Evolutionary conservation across 1,140 invertebrate genomes (phyloP), one percentile per base, ranked within the genome.

Genomic region (Drosophila ananassae): DNA sequence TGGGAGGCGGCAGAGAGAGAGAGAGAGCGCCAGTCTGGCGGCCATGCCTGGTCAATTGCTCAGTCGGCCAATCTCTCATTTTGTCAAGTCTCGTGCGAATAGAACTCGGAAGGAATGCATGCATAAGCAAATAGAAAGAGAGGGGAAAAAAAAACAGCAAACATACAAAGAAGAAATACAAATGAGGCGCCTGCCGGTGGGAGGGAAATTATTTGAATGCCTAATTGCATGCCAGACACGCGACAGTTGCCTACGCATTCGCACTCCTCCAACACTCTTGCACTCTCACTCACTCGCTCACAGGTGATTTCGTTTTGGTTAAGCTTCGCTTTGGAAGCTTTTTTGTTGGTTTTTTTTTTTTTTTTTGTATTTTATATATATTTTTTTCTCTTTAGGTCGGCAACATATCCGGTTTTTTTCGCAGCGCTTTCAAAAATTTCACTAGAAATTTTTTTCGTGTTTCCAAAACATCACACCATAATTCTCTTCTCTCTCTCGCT

Each of bases 201-300:
- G 61, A 62, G 57, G 71, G 55, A 62, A 81, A 81, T 57, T 75
- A 73, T 81, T 87, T 87, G 75, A 79, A 79, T 83, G 75, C 55
- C 83, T 89, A 89, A 89, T 89, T 89, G 83, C 76, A 89, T 89
- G 83, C 83, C 76, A 89, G 83, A 89, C 83, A 89, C 83, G 83
- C 83, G 83, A 89, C 83, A 84, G 48, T 78, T 46, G 41, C 52
- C 48, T 77, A 67, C 73, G 59, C 47, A 66, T 59, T 67, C 67
- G n/a, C 44, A 48, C 67, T 28, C 22, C 25, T 28, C 25, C 7
- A 6, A 28, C 25, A 28, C 25, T 28, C 25, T 28, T 25, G 47
- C 61, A 71, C 69, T 44, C 66, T 51, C 56, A 61, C 73, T 57
- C 62, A 54, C 75, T 50, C 53, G 46, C 61, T 59, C 60, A 48